These are phyloP conservation scores for Heliconius charithonia DNA, from an alignment of 2,888 invertebrate species.

Conservation along the genomic window DNA sequence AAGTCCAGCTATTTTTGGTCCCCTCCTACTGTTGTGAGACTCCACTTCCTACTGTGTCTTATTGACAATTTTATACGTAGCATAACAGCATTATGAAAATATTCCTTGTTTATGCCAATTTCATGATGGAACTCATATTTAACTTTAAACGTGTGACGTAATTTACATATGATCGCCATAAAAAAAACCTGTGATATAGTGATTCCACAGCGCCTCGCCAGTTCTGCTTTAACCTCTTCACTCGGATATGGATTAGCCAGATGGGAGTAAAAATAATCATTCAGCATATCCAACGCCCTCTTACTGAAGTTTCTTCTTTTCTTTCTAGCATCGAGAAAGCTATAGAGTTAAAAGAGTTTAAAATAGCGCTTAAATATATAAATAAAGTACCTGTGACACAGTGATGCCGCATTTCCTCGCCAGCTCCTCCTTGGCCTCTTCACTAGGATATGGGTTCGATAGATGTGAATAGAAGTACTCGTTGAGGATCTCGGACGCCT, in stretches of 20 bases:
- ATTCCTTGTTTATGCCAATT: too few species aligned
- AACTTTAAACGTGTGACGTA: too few species aligned
- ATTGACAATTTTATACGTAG: too few species aligned
- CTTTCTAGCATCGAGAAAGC: constrained; percentile 87
- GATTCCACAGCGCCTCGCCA: constrained; percentile 97
- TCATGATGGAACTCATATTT: too few species aligned
- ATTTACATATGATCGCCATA: background rate
- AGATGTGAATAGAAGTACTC: constrained; percentile 99
- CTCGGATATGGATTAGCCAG: constrained; percentile 98
- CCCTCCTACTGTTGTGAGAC: too few species aligned
- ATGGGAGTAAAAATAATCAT: constrained; percentile 99
- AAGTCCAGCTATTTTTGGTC: too few species aligned
- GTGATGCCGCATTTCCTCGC: constrained; percentile 99
- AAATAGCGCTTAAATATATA: background rate
- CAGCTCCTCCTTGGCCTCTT: constrained; percentile 99
- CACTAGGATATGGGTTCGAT: constrained; percentile 99
- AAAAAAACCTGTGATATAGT: constrained; percentile 92
- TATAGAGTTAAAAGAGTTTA: constrained; percentile 48
- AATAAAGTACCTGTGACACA: constrained; percentile 90
- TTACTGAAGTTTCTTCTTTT: constrained; percentile 98
- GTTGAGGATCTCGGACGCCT: constrained; percentile 99
- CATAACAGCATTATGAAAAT: too few species aligned
- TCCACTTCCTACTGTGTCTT: too few species aligned
- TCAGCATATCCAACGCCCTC: constrained; percentile 97
- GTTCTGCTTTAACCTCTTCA: constrained; percentile 98